A percentile compares a stretch with the other conserved stretches of the same genome.
Conservation (phyloP, 2,797 vertebrate genomes). For the Acanthopagrus latus region DNA sequence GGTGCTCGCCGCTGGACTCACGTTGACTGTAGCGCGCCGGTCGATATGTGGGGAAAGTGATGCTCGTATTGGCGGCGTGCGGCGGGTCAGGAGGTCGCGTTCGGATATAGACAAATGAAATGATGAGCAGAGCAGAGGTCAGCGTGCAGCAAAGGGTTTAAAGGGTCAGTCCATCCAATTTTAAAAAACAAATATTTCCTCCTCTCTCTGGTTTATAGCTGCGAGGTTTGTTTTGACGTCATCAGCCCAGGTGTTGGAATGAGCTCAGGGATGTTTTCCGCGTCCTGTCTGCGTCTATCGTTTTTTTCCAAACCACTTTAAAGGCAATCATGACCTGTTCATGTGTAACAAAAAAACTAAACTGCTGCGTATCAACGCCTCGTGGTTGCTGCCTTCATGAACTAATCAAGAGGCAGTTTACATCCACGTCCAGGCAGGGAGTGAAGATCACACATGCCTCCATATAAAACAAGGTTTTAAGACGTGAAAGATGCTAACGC, state of each 20-base stretch:
- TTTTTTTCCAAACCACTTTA: too few species aligned
- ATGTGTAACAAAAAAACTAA: too few species aligned
- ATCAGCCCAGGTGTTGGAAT: neutral
- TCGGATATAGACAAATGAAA: neutral
- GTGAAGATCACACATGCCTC: too few species aligned
- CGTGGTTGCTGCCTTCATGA: too few species aligned
- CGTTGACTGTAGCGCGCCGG: neutral
- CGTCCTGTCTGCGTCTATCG: too few species aligned
- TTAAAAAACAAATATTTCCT: neutral
- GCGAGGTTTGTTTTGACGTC: neutral
- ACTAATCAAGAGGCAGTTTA: too few species aligned
- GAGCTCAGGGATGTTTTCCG: neutral
- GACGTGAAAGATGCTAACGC: too few species aligned
- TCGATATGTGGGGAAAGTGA: neutral
- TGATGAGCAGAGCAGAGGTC: neutral
- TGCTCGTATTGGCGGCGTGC: neutral
- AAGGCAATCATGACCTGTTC: too few species aligned
- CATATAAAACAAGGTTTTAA: too few species aligned
- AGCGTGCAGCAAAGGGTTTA: neutral
- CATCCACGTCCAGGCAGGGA: too few species aligned
- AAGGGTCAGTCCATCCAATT: neutral
- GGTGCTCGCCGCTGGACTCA: neutral
- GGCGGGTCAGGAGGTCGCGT: neutral
- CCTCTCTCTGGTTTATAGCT: too few species aligned
- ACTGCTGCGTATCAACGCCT: too few species aligned